Base-by-base conservation (phyloP, 2,797 vertebrate genomes). In the Lepidocolaptes lacrymiger region DNA sequence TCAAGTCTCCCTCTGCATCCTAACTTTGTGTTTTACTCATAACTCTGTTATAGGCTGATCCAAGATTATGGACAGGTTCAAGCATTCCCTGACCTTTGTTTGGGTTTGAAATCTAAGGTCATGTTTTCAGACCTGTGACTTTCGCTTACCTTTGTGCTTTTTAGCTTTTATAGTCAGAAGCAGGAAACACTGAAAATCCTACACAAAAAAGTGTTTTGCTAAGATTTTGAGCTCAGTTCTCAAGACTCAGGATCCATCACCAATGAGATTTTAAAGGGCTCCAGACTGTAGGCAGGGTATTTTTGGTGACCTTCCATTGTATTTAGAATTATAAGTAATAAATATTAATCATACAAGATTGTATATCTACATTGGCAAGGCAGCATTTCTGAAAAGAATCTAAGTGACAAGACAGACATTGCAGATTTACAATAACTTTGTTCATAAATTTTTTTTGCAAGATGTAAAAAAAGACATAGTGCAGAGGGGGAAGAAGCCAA, bases 391-490 rank as follows among this genome's bases (percentile, higher is more conserved):
- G 92, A 96, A 94, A 96, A 95, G 89, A 94, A 94, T 93, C 76
- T 95, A 95, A 96, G 77, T 95, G 96, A 95, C 95, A 94, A 97
- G 97, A 95, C 95, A 97, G 95, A 95, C 94, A 91, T 92, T 85
- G 89, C 87, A 96, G 96, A 97, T 97, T 97, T 97, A 95, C 92
- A 97, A 88, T 96, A 96, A 97, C 96, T 97, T 97, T 97, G 96
- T 97, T 97, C 97, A 96, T 97, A 97, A 97, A 85, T 96, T 97
- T 96, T 59, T 88, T 96, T 95, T 96, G 91, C 85, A 93, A 96
- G 97, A 97, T 97, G 95, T 97, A 97, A 97, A 96, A 96, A 97
- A 94, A 96, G 97, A 97, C 93, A 66, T 84, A 95, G 94, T 91
- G 88, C 95, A 93, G 96, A 93, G 87, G 83, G 92, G 74, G 93